phyloP scores from a whole-genome alignment of 2,888 invertebrate species.

The Himalopsyche tibetana region DNA sequence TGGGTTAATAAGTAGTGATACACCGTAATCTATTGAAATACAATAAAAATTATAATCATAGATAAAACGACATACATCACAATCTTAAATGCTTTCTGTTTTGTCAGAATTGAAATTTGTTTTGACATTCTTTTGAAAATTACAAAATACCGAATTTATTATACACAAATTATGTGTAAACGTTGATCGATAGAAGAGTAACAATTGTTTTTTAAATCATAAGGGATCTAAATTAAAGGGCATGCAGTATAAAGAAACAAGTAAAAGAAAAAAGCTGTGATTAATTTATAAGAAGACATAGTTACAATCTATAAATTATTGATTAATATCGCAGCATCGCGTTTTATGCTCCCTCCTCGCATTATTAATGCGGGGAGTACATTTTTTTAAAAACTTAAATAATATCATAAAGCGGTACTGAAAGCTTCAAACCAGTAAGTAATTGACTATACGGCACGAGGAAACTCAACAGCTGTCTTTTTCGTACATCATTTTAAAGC shows the following conservation, averaged over 20 bases:
- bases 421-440: not conserved
- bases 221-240: not conserved
- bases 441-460: not conserved
- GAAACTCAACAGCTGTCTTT: not conserved
- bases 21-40: too few species aligned
- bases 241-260: not conserved
- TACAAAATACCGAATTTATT: too few species aligned
- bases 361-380: not conserved
- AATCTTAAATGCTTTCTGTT: too few species aligned
- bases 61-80: too few species aligned
- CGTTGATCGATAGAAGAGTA: too few species aligned
- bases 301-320: not conserved
- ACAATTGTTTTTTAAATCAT: not conserved
- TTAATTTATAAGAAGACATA: conserved; percentile 7
- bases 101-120: too few species aligned
- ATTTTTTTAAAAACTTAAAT: not conserved
- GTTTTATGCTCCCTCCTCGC: too few species aligned
- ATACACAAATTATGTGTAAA: too few species aligned
- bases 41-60: too few species aligned
- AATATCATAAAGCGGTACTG: not conserved
- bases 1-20: too few species aligned
- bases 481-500: not conserved
- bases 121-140: too few species aligned
- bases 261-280: not conserved
- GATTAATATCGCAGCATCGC: too few species aligned